phyloP scores from a whole-genome alignment of 2,797 vertebrate species.

The Chelmon rostratus region DNA sequence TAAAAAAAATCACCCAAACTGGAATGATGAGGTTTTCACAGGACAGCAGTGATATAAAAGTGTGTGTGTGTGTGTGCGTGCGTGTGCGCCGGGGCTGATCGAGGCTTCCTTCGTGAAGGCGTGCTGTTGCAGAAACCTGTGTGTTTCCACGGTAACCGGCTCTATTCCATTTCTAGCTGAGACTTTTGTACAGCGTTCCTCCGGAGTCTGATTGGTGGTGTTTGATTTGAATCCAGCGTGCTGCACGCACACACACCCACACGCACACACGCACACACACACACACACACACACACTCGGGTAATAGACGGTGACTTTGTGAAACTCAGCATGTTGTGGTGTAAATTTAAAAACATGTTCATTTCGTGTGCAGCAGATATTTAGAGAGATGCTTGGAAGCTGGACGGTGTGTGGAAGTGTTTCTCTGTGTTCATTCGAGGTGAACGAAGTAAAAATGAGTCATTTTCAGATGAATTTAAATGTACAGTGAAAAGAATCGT shows the following conservation, averaged over 20 bases:
- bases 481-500: not conserved
- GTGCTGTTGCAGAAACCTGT: constrained; percentile 27
- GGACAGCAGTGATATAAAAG: not conserved
- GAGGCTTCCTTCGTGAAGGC: constrained; percentile 46
- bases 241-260: not conserved
- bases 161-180: constrained; percentile 10
- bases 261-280: not conserved
- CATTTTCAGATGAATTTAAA: constrained; percentile 8
- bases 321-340: not conserved
- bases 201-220: not conserved
- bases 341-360: not conserved
- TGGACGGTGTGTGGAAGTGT: constrained; percentile 1
- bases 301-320: not conserved
- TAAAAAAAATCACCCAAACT: not conserved
- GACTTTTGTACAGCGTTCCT: constrained; percentile 28
- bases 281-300: not conserved
- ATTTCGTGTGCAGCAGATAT: constrained; percentile 25
- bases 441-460: constrained; percentile 3
- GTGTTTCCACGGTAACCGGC: constrained; percentile 51
- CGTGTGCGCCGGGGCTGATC: constrained; percentile 55
- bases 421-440: constrained; percentile 26
- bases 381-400: constrained; percentile 14
- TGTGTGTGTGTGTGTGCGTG: constrained; percentile 63
- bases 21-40: too few relatives aligned
- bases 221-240: not conserved